These are phyloP conservation scores for Xenentodon cancila DNA, from an alignment of 2,797 vertebrate genomes.

Conservation along the genomic window DNA sequence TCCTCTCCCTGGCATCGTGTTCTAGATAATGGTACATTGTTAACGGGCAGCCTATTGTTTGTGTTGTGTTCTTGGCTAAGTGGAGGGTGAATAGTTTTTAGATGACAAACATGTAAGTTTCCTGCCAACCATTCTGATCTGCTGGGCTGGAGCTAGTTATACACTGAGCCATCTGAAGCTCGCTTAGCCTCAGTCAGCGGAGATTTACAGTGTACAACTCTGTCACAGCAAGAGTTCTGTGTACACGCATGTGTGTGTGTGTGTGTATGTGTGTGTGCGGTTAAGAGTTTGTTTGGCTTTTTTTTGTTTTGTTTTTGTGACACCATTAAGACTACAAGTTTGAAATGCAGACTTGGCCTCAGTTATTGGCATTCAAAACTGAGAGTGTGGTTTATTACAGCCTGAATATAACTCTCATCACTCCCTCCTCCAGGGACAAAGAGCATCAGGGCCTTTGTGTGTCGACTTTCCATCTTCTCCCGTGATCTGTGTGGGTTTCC, in stretches of 20 bases:
- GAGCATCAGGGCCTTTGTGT: not conserved
- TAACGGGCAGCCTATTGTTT: constrained; percentile 80
- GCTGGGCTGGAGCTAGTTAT: constrained; percentile 70
- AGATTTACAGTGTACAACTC: constrained; percentile 52
- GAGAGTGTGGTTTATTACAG: constrained; percentile 43
- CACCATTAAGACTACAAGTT: constrained; percentile 35
- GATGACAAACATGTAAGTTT: constrained; percentile 82
- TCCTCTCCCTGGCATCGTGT: constrained; percentile 52
- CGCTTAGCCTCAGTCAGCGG: constrained; percentile 48
- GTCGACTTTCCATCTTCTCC: too few relatives aligned
- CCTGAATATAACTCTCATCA: constrained; percentile 30
- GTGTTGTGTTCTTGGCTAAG: constrained; percentile 84
- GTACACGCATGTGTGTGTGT: constrained; percentile 12
- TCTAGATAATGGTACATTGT: constrained; percentile 81
- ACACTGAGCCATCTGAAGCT: constrained; percentile 50
- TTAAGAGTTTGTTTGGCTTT: constrained; percentile 18
- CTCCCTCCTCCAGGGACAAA: constrained; percentile 31
- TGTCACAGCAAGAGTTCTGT: constrained; percentile 45
- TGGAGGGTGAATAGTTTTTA: constrained; percentile 82
- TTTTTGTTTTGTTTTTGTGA: constrained; percentile 27
- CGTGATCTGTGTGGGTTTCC: too few relatives aligned
- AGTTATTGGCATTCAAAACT: constrained; percentile 49
- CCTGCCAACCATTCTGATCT: constrained; percentile 77
- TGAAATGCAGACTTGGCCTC: constrained; percentile 46
- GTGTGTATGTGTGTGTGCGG: constrained; percentile 25